A percentile compares a stretch with the other conserved stretches of the same genome.
These are phyloP conservation scores for Eumacrocentrus americanus DNA, from an alignment of 2,888 invertebrate genomes.

Conservation along the genomic window DNA sequence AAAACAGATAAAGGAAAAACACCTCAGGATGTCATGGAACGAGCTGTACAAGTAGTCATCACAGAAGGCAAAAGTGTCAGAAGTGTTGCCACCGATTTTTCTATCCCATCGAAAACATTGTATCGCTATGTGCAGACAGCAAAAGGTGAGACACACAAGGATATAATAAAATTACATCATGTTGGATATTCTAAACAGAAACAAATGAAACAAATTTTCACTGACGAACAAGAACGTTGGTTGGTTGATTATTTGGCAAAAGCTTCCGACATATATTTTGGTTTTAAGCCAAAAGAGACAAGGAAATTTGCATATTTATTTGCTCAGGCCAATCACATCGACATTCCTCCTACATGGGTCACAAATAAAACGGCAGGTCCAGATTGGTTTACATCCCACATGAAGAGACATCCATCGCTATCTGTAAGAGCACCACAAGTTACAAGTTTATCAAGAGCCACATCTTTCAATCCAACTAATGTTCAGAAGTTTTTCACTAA, in stretches of 20 bases:
- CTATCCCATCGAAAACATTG: conserved; percentile 7
- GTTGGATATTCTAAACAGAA: background rate
- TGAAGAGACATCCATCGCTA: conserved; percentile 34
- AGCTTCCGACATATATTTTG: conserved; percentile 1
- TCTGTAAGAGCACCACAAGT: conserved; percentile 35
- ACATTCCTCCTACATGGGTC: conserved; percentile 29
- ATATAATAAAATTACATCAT: background rate
- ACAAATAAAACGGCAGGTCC: conserved; percentile 26
- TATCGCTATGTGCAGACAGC: conserved; percentile 2
- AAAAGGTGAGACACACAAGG: background rate
- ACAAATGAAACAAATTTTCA: conserved; percentile 5
- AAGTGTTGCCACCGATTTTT: conserved; percentile 2
- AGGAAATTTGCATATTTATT: conserved; percentile 31
- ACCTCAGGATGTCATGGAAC: background rate
- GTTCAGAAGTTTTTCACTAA: conserved; percentile 34
- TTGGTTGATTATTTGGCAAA: background rate
- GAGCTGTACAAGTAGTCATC: background rate
- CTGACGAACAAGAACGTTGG: conserved; percentile 1
- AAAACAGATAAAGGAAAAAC: background rate
- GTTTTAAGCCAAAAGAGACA: conserved; percentile 1
- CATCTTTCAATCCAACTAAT: conserved; percentile 32
- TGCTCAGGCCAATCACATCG: conserved; percentile 31
- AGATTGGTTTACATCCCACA: conserved; percentile 35
- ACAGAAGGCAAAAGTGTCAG: background rate
- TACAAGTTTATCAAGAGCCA: conserved; percentile 36